phyloP scores from a whole-genome alignment of 2,797 vertebrate genomes.

The Typhlichthys subterraneus region DNA sequence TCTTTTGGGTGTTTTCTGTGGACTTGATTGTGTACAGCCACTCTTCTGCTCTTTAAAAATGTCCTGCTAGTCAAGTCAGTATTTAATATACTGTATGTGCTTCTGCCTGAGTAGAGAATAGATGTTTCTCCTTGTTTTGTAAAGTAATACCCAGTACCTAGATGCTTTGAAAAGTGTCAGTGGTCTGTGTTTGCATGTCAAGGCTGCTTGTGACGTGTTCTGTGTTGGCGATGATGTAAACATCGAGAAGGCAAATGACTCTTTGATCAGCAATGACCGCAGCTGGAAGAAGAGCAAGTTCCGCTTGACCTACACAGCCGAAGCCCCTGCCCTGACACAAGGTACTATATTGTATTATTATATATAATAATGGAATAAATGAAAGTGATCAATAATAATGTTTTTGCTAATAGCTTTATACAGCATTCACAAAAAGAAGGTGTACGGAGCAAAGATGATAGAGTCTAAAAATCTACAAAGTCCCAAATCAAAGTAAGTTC shows the following conservation, averaged over 20 bases:
- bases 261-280: conserved; percentile 94
- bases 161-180: no score
- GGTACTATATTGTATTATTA: conserved; percentile 65
- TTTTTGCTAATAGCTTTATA: conserved; percentile 81
- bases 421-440: conserved; percentile 91
- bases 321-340: conserved; percentile 90
- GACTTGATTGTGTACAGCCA: no score
- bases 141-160: no score
- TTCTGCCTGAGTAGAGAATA: no score
- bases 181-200: conserved; percentile 13
- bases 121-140: no score
- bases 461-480: conserved; percentile 92
- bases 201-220: conserved; percentile 98
- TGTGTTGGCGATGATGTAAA: conserved; percentile 97
- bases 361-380: background rate
- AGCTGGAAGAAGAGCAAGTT: conserved; percentile 99
- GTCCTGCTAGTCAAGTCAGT: no score
- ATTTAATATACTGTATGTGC: no score
- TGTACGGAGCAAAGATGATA: conserved; percentile 88
- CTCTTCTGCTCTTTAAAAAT: no score
- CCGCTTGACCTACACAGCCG: conserved; percentile 88
- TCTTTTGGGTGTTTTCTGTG: no score
- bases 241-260: conserved; percentile 97
- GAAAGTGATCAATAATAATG: background rate
- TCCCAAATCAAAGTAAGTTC: conserved; percentile 89